phyloP scores from a whole-genome alignment of 1,140 invertebrate genomes.

The Trypoxylus dichotomus region DNA sequence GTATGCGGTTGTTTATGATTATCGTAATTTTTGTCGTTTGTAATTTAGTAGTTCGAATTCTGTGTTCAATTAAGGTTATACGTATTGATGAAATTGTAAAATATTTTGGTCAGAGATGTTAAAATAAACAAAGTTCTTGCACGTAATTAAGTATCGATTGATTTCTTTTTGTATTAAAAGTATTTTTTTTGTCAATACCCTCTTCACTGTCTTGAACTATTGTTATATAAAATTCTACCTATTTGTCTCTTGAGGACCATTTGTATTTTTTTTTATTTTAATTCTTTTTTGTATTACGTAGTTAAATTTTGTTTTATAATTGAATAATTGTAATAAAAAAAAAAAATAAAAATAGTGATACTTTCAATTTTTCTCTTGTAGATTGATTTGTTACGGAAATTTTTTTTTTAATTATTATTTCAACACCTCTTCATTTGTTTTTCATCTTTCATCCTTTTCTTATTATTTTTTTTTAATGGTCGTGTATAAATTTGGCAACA shows the following conservation, averaged over 20 bases:
- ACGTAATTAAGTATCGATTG: too few species aligned
- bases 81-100: too few species aligned
- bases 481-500: constrained; percentile 45
- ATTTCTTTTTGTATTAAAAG: not conserved
- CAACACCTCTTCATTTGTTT: too few species aligned
- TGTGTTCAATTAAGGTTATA: not conserved
- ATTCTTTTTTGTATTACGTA: constrained; percentile 24
- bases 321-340: constrained; percentile 36
- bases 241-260: constrained; percentile 30
- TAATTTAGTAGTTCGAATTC: not conserved
- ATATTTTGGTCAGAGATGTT: too few species aligned
- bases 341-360: constrained; percentile 30
- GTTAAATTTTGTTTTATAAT: constrained; percentile 35
- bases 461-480: constrained; percentile 33
- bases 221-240: constrained; percentile 34
- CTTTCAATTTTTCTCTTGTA: constrained; percentile 34
- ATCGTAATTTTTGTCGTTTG: constrained; percentile 3
- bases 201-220: too few species aligned
- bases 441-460: too few species aligned
- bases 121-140: too few species aligned
- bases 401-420: not conserved
- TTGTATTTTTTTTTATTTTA: constrained; percentile 34
- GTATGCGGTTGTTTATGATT: not conserved
- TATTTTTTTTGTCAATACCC: not conserved
- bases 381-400: constrained; percentile 45